Conservation (phyloP, 2,113 vertebrate genomes). For the Tragelaphus scriptus region DNA sequence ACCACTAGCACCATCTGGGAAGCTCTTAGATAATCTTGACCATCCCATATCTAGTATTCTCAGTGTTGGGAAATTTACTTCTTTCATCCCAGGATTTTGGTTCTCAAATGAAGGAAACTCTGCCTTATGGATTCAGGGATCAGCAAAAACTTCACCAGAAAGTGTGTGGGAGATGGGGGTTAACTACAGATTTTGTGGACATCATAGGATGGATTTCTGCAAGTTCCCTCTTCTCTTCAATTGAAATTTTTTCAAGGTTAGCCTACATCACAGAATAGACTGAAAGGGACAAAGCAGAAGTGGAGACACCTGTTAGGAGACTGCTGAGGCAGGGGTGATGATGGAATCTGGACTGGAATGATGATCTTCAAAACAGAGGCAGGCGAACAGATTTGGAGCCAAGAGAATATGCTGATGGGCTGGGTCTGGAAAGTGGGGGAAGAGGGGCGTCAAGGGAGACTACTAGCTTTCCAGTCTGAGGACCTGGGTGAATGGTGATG, state of each 20-base stretch:
- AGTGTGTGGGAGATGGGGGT: background rate
- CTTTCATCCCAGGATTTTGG: background rate
- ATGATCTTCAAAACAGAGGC: background rate
- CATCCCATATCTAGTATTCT: too few relatives aligned
- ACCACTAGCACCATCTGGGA: too few relatives aligned
- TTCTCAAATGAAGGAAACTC: background rate
- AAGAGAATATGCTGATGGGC: background rate
- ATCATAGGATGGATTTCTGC: background rate
- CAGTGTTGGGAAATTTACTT: too few relatives aligned
- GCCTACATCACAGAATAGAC: background rate
- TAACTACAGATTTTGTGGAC: background rate
- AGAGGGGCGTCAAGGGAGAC: background rate
- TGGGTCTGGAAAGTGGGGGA: background rate
- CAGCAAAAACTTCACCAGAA: background rate
- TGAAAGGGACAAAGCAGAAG: background rate
- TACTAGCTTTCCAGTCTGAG: background rate
- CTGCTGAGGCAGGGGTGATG: background rate
- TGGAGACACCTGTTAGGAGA: background rate
- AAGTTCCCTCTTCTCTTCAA: background rate
- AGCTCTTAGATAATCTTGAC: too few relatives aligned
- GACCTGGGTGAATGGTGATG: background rate
- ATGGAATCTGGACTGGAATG: background rate
- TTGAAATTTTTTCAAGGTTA: background rate
- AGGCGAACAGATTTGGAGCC: background rate
- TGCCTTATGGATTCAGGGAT: background rate